Evolutionary conservation across 1,140 invertebrate species (phyloP), one percentile per base, ranked within the genome.

Genomic region (Bicyclus anynana): DNA sequence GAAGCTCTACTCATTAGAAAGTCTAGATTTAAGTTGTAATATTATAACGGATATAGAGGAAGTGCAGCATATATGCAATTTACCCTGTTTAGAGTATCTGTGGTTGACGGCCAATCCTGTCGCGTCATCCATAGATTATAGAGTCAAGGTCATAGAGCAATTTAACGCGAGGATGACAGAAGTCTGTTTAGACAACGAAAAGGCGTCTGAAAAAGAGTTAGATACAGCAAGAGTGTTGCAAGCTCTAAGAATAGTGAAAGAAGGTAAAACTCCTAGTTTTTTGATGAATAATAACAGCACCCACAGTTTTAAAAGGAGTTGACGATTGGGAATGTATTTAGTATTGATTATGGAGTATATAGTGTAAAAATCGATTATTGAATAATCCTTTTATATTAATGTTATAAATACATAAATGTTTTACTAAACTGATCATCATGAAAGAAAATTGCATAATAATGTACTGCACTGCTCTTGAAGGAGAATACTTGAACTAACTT

Each of bases 181-280:
- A 64, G 91, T 97, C 37, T 94, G 92, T 77, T 83, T 98, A 42
- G 97, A 98, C 74, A 96, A 96, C 77, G 94, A 97, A 71, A 94
- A 93, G 65, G 93, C 96, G 0, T 94, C 94, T 20, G 94, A 96
- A 75, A 94, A 95, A 68, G 97, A 99, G 86, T 80, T 98, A 40
- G 97, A 98, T 74, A 98, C 95, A 10, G 96, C 97, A 0, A 93
- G 96, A 29, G 93, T 98, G 10, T 86, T 97, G 40, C 94, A 97
- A 78, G 97, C 97, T 0, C 89, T 98, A 49, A 91, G 94, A 70
- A 93, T 88, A 4, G 84, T 90, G 0, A 89, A 88, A 46, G 89
- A 89, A 67, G 82, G 85, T 5, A 90, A 89, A 53, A 80, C 73
- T 1, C 89, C 89, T 0, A 85, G 70, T 53, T 90, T 90, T 56